phyloP scores from a whole-genome alignment of 2,113 vertebrate species.

The Xenus cinereus region DNA sequence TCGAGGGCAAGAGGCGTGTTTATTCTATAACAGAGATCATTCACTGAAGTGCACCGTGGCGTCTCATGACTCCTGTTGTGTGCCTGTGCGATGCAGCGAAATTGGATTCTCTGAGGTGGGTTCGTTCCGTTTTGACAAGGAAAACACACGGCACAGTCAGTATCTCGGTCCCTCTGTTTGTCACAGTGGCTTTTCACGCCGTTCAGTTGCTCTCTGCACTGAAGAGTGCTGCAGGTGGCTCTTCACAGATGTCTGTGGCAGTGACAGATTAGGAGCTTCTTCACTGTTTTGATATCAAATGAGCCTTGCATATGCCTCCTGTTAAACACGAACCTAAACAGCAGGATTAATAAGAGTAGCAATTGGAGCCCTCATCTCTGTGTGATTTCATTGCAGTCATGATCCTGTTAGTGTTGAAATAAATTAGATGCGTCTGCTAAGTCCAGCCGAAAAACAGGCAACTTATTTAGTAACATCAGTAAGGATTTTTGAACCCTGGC shows the following conservation, averaged over 20 bases:
- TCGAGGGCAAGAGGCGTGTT: neutral
- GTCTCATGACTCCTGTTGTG: neutral
- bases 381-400: slow-evolving; percentile 22
- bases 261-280: slow-evolving; percentile 45
- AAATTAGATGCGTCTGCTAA: neutral
- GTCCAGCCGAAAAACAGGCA: neutral
- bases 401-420: neutral
- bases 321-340: slow-evolving; percentile 27
- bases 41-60: neutral
- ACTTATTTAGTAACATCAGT: neutral
- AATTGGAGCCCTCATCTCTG: neutral
- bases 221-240: slow-evolving; percentile 14
- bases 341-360: slow-evolving; percentile 24
- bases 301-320: slow-evolving; percentile 50
- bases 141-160: neutral
- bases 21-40: neutral
- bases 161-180: neutral
- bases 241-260: neutral
- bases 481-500: neutral
- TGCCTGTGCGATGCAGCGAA: neutral
- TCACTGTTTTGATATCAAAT: slow-evolving; percentile 50
- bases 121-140: neutral
- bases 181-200: neutral
- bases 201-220: neutral
- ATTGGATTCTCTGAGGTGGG: neutral